Base-by-base conservation (phyloP, 2,797 vertebrate species). In the Podargus strigoides region DNA sequence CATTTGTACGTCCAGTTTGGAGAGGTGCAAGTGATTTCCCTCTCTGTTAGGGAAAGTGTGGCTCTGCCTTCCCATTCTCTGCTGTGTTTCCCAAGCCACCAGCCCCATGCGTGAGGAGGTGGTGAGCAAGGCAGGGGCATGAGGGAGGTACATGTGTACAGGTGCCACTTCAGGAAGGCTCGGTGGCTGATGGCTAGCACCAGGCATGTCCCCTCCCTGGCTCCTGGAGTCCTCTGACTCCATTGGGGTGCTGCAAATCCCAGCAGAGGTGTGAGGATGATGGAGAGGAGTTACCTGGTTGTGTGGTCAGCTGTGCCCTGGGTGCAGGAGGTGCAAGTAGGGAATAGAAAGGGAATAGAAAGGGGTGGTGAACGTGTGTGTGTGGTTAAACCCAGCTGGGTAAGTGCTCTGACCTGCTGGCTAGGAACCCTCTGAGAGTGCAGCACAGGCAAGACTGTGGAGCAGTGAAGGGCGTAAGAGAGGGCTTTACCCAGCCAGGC, bases 371-470 rank as follows among this genome's bases (percentile, higher is more conserved):
- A n/a, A 37, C 1, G 1, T 22, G 19, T 66, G 55, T 37, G 47
- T 64, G 47, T 8, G 53, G 9, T 41, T 52, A 83, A 82, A 85
- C 8, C 17, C 59, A 68, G 23, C 28, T 19, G 0, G 1, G 74
- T 79, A 87, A n/a, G 6, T 16, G 80, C 69, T 36, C 34, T 56
- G 79, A 30, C 13, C 42, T 22, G 21, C 49, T 56, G 79, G 9
- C 30, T 53, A 3, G 28, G 23, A 76, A 1, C 59, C 39, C 23
- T 26, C 0, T 0, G 24, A 14, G 63, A 39, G 26, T 1, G 0
- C 0, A 0, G 28, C 0, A 4, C 28, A 24, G 58, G 37, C 37
- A 44, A n/a, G 32, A 9, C 12, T 12, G 20, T n/a, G 26, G 42
- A 42, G 59, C 64, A 19, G 41, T 2, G 42, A 0, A 42, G 70